Percentiles rank a stretch among this genome's conserved stretches.
Evolutionary conservation across 2,888 invertebrate genomes (phyloP).

Genomic region (Physocephala rufipes): DNA sequence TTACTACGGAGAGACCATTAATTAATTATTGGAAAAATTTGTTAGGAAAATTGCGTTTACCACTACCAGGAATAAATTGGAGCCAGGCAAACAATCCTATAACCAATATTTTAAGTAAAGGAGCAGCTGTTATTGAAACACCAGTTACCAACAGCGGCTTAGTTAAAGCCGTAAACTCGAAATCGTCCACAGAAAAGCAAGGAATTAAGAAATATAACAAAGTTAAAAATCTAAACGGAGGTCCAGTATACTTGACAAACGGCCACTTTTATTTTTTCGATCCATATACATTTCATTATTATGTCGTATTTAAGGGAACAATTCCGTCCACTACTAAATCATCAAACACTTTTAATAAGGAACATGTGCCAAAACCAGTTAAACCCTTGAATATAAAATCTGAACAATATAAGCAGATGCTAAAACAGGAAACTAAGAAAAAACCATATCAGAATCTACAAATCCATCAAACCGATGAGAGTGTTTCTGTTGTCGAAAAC

Average conservation of each 20-base stretch:
- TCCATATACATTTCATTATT: conserved; percentile 40
- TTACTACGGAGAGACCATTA: conserved; percentile 50
- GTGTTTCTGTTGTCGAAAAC: conserved; percentile 15
- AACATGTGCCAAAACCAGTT: conserved; percentile 6
- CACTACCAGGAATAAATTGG: conserved; percentile 50
- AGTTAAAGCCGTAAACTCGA: conserved; percentile 14
- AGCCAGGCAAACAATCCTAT: conserved; percentile 55
- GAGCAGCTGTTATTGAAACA: conserved; percentile 51
- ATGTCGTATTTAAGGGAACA: conserved; percentile 29
- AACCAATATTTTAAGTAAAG: conserved; percentile 53
- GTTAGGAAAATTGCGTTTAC: conserved; percentile 51
- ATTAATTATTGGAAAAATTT: conserved; percentile 54
- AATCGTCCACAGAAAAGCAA: neutral
- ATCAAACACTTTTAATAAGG: neutral
- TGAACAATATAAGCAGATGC: neutral
- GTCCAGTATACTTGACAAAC: neutral
- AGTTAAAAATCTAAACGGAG: neutral
- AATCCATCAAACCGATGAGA: conserved; percentile 1
- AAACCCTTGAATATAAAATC: conserved; percentile 5
- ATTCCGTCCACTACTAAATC: neutral
- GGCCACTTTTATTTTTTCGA: conserved; percentile 44
- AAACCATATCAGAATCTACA: neutral
- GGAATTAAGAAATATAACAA: conserved; percentile 3
- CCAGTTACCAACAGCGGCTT: conserved; percentile 43
- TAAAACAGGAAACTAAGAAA: neutral